Conservation (phyloP, 2,113 vertebrate genomes). For the Lipophrys pholis region DNA sequence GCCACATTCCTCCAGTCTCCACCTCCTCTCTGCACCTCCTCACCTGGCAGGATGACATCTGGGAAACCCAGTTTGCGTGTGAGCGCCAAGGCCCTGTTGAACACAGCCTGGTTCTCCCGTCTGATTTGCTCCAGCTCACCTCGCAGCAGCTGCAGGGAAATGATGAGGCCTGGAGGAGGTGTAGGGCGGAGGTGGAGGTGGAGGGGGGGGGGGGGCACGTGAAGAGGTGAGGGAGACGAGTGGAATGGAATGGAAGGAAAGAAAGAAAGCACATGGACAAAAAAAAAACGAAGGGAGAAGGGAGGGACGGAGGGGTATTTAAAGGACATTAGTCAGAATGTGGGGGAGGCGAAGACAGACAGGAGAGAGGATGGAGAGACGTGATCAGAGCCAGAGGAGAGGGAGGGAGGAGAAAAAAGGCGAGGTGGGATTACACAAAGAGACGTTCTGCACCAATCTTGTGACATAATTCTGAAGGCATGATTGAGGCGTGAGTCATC, state of each 20-base stretch:
- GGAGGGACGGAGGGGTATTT: conserved; percentile 62
- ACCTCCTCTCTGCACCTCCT: conserved; percentile 51
- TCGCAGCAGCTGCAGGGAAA: conserved; percentile 94
- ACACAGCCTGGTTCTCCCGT: conserved; percentile 93
- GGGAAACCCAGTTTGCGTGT: conserved; percentile 96
- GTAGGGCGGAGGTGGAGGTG: conserved; percentile 12
- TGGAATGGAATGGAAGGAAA: conserved; percentile 25
- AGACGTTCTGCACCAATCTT: conserved; percentile 37
- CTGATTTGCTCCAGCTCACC: conserved; percentile 97
- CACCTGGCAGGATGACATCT: conserved; percentile 98
- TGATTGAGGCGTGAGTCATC: conserved; percentile 58
- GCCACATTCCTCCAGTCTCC: conserved; percentile 18
- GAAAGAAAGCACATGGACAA: conserved; percentile 28
- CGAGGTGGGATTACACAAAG: conserved; percentile 32
- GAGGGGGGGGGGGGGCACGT: neutral
- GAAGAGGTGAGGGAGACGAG: conserved; percentile 25
- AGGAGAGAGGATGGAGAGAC: conserved; percentile 62
- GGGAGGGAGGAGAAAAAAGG: conserved; percentile 27
- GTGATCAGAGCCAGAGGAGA: conserved; percentile 51
- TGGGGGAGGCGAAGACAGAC: conserved; percentile 72
- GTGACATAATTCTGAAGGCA: conserved; percentile 38
- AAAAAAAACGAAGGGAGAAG: conserved; percentile 29
- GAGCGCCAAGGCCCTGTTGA: conserved; percentile 90
- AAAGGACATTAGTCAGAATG: conserved; percentile 77
- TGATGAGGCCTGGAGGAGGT: conserved; percentile 89